A percentile compares a stretch with the other conserved stretches of the same genome.
Evolutionary conservation across 2,113 vertebrate species (phyloP).

Genomic region (Pachyramphus minor): DNA sequence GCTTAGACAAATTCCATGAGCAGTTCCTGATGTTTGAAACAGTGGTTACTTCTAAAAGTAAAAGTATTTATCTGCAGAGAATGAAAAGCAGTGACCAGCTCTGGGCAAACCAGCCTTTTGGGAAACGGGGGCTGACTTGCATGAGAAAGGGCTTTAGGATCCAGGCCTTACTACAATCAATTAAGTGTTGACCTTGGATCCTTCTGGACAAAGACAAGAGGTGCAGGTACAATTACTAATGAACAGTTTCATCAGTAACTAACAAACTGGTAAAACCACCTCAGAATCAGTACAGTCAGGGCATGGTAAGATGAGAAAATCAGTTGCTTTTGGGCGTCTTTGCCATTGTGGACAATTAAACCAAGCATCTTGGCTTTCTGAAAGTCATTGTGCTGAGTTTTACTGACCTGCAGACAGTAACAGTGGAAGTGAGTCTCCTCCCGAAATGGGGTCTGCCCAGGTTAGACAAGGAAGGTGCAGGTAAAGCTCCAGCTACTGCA

Average conservation of each 20-base stretch:
- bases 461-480: not conserved
- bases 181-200: not conserved
- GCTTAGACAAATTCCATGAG: not conserved
- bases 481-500: not conserved
- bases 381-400: not conserved
- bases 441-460: not conserved
- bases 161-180: not conserved
- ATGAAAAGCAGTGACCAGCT: not conserved
- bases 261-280: not conserved
- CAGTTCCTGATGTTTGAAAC: not conserved
- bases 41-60: not conserved
- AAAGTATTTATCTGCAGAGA: not conserved
- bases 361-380: not conserved
- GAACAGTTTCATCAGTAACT: not conserved
- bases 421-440: not conserved
- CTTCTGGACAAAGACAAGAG: not conserved
- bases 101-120: not conserved
- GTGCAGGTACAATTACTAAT: not conserved
- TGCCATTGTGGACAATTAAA: not conserved
- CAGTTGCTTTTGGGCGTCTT: not conserved
- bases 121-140: not conserved
- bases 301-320: not conserved
- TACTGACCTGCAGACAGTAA: not conserved
- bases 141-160: not conserved
- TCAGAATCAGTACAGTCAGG: not conserved